phyloP scores from a whole-genome alignment of 2,113 vertebrate genomes.

The Syngnathoides biaculeatus region DNA sequence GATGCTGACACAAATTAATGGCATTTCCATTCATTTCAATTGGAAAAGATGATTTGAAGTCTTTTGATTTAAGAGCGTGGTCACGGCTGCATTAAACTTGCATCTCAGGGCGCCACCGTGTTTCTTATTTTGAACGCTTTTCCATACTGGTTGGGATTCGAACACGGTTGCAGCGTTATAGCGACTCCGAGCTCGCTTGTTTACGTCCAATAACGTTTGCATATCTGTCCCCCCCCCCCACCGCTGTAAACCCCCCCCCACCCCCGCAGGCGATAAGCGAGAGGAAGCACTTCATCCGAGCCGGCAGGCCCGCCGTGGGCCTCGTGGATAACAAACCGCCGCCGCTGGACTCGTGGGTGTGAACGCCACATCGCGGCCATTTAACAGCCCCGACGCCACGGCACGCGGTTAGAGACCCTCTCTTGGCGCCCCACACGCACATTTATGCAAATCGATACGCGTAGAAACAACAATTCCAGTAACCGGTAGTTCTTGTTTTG shows the following conservation, averaged over 20 bases:
- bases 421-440: slow-evolving; percentile 28
- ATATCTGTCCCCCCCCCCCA: slow-evolving; percentile 17
- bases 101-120: background rate
- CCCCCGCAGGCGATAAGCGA: slow-evolving; percentile 65
- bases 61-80: too few relatives aligned
- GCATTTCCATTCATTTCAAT: too few relatives aligned
- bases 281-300: slow-evolving; percentile 76
- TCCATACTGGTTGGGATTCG: background rate
- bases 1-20: too few relatives aligned
- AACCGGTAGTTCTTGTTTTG: slow-evolving; percentile 26
- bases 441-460: slow-evolving; percentile 48
- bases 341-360: slow-evolving; percentile 79
- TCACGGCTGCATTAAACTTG: too few relatives aligned
- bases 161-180: background rate
- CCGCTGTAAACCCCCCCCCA: background rate
- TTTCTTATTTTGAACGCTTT: background rate
- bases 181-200: background rate
- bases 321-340: slow-evolving; percentile 78
- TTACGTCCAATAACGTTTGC: slow-evolving; percentile 6
- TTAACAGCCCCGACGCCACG: background rate
- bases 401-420: slow-evolving; percentile 34
- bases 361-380: slow-evolving; percentile 35
- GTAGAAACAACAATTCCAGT: slow-evolving; percentile 37
- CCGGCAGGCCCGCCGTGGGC: slow-evolving; percentile 74
- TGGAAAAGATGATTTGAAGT: too few relatives aligned